Base-by-base conservation (phyloP, 2,888 invertebrate genomes). In the Branchipolynoe longqiensis region DNA sequence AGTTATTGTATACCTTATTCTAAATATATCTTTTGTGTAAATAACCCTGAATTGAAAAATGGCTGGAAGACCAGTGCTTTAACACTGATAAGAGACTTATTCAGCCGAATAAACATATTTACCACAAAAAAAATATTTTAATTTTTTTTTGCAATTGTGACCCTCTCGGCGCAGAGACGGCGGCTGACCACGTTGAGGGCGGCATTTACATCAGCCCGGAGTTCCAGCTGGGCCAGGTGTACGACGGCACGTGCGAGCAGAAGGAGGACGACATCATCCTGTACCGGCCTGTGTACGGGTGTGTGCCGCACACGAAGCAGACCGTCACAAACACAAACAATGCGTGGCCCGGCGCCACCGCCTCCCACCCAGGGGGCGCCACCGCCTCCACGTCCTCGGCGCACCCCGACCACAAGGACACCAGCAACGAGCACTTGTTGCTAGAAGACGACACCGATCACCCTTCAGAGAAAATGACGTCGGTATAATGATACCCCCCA, bases 181-280 rank as follows among this genome's bases (percentile, higher is more conserved):
- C 96, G 38, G 95, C 95, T 85, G 95, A 96, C 74, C 96, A 96
- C 90, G 96, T 96, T 0, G 96, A 96, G 93, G 96, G 96, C 18
- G 97, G 97, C 0, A 95, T 96, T 93, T 96, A 96, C 94, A 95
- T 96, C 74, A 96, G 96, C 31, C 96, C 96, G 0, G 96, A 97
- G 93, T 96, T 97, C 92, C 95, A 96, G 84, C 93, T 96, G 82
- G 96, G 96, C 0, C 96, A 96, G 93, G 97, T 97, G 3, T 96
- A 96, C 92, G 96, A 96, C 92, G 96, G 96, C 28, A 95, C 95
- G 28, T 93, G 93, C 8, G 92, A 92, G 85, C 94, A 95, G 83
- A 94, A 95, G 83, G 94, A 95, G 1, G 93, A 93, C n/a, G 92
- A 92, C 56, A 94, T 96, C 54, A 95, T 96, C 74, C 94, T 96